Percentiles rank a stretch among this genome's conserved stretches.
These are phyloP conservation scores for Gastrophryne carolinensis DNA, from an alignment of 2,797 vertebrate genomes.

Conservation along the genomic window DNA sequence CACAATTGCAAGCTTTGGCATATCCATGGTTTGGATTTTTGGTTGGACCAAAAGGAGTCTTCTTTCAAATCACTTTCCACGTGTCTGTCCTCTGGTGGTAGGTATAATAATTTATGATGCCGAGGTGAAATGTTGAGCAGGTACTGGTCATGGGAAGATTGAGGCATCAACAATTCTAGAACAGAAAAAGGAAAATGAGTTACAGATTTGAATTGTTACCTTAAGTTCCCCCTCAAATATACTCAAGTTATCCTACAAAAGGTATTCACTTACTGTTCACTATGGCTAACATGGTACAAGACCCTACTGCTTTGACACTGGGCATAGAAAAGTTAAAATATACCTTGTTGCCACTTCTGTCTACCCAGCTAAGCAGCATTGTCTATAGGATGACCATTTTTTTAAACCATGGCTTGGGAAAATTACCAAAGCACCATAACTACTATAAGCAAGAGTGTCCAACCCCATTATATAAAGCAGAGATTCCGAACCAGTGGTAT, in stretches of 20 bases:
- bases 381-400: background rate
- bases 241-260: too few species aligned
- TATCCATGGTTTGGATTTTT: slow-evolving; percentile 34
- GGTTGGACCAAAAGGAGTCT: background rate
- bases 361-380: background rate
- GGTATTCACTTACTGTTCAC: too few species aligned
- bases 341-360: background rate
- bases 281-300: too few species aligned
- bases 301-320: too few species aligned
- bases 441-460: too few species aligned
- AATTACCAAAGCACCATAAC: background rate
- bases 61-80: background rate
- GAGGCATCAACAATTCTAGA: slow-evolving; percentile 1
- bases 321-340: background rate
- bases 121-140: background rate
- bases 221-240: too few species aligned
- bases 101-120: background rate
- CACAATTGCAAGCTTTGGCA: slow-evolving; percentile 9
- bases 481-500: too few species aligned
- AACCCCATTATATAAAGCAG: too few species aligned
- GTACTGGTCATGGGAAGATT: background rate
- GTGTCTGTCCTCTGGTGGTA: background rate
- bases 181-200: too few species aligned
- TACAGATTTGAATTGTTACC: too few species aligned
- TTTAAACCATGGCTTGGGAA: background rate